phyloP scores from a whole-genome alignment of 2,888 invertebrate genomes.

The Ormyrus thymus region DNA sequence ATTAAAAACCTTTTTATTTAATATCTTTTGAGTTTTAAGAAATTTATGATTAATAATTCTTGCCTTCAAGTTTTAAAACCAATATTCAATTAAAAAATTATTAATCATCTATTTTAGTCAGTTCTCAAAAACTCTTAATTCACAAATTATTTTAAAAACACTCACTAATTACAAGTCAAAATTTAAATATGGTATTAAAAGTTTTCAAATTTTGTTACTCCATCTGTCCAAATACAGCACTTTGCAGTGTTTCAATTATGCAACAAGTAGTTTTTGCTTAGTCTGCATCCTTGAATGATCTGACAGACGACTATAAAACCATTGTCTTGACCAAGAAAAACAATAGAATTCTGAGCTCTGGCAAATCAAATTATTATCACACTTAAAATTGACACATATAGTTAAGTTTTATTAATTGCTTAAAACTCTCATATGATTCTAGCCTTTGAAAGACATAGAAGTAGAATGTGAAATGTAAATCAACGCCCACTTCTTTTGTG shows the following conservation, averaged over 20 bases:
- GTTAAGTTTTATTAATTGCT: constrained; percentile 38
- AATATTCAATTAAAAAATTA: too few relatives aligned
- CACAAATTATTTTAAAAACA: too few relatives aligned
- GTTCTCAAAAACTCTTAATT: too few relatives aligned
- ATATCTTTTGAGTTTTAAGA: too few relatives aligned
- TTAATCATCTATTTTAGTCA: too few relatives aligned
- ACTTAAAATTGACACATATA: constrained; percentile 14
- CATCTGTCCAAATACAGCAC: constrained; percentile 3
- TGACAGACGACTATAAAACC: constrained; percentile 32
- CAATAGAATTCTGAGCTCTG: constrained; percentile 43
- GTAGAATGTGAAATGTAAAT: background rate
- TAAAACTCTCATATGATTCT: constrained; percentile 25
- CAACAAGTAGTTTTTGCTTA: constrained; percentile 50
- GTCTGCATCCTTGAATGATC: constrained; percentile 49
- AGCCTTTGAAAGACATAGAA: constrained; percentile 18
- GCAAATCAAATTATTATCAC: constrained; percentile 34
- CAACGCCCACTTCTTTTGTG: background rate
- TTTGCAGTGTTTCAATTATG: constrained; percentile 39
- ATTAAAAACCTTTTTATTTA: too few relatives aligned
- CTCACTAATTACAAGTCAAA: background rate
- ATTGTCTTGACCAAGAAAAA: constrained; percentile 43
- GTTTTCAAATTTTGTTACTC: constrained; percentile 10
- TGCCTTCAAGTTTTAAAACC: too few relatives aligned
- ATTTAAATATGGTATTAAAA: constrained; percentile 13
- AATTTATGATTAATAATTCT: too few relatives aligned